These are phyloP conservation scores for Mastigias papua DNA, from an alignment of 30 jellyfish, hydroid and myxozoan genomes.

Conservation along the genomic window DNA sequence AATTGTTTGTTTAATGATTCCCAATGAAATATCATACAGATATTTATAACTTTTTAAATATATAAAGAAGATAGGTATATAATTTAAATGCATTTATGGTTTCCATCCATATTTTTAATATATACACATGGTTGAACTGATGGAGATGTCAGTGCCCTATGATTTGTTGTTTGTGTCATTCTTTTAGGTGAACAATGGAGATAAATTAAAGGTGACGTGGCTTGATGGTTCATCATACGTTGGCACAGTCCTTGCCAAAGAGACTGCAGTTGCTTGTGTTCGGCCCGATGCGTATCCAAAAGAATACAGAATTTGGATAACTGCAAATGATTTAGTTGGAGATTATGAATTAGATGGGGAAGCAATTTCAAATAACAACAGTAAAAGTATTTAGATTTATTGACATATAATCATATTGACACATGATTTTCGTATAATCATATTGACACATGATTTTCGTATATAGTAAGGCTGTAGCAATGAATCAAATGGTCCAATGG, in stretches of 20 bases:
- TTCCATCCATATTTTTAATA: too few species aligned
- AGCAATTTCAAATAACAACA: not conserved
- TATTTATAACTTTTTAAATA: too few species aligned
- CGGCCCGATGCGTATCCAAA: conserved; percentile 45
- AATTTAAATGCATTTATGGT: too few species aligned
- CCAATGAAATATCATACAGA: too few species aligned
- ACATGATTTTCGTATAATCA: not conserved
- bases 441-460: too few species aligned
- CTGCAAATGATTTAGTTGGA: conserved; percentile 34
- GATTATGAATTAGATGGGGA: not conserved
- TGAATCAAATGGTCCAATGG: too few species aligned
- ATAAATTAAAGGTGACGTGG: conserved; percentile 51
- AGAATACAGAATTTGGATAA: conserved; percentile 47
- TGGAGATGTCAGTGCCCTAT: too few species aligned
- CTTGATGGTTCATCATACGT: conserved; percentile 54
- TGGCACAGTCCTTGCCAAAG: conserved; percentile 38
- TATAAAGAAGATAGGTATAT: too few species aligned
- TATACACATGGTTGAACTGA: too few species aligned
- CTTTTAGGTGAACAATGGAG: conserved; percentile 25
- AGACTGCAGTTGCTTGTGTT: conserved; percentile 39
- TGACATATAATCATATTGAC: not conserved
- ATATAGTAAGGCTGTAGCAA: too few species aligned
- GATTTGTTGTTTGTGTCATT: not conserved
- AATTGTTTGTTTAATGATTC: too few species aligned
- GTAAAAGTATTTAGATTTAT: not conserved